Base-by-base conservation (phyloP, 2,888 invertebrate genomes). In the Amorpha juglandis region DNA sequence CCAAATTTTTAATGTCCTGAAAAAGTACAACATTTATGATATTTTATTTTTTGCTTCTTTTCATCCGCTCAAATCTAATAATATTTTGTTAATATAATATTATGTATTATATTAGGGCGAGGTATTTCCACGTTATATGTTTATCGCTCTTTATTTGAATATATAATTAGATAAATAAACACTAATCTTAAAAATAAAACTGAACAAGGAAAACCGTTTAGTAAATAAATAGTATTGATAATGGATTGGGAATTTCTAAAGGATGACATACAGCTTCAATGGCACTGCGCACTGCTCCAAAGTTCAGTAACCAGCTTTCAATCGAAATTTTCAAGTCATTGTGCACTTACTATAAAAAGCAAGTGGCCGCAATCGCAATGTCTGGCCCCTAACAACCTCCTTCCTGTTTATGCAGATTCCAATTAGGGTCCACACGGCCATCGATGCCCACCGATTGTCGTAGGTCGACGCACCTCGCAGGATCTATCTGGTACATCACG, bases 381-480 rank as follows among this genome's bases (percentile, higher is more conserved):
- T 58, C 58, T 58, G 58, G 58, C 38, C 58, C 42, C 58, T 58
- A 58, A 58, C 42, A 12, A 19, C 58, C 19, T 19, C 19, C 58
- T 38, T 58, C 58, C 58, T 58, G 42, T 42, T 16, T 42, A 58
- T 58, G 58, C 58, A 58, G 42, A 58, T 58, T 38, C 58, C 42
- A 58, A 58, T 58, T 58, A 42, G 38, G 42, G 38, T 42, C 19
- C 19, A 58, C 58, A 58, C 58, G 38, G 42, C 38, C 58, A 58
- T 58, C 58, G 58, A 58, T 58, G 58, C 14, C 19, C 58, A 42
- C 19, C 58, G 58, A 58, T 58, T 58, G 58, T 58, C 58, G 19
- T 58, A 58, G 58, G 58, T 58, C 58, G 58, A 58, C 58, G 58
- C 58, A 58, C 58, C 58, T 58, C 58, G 38, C 16, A 19, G 19